Evolutionary conservation across 2,113 vertebrate species (phyloP), one percentile per base, ranked within the genome.

Genomic region (Trichechus manatus): DNA sequence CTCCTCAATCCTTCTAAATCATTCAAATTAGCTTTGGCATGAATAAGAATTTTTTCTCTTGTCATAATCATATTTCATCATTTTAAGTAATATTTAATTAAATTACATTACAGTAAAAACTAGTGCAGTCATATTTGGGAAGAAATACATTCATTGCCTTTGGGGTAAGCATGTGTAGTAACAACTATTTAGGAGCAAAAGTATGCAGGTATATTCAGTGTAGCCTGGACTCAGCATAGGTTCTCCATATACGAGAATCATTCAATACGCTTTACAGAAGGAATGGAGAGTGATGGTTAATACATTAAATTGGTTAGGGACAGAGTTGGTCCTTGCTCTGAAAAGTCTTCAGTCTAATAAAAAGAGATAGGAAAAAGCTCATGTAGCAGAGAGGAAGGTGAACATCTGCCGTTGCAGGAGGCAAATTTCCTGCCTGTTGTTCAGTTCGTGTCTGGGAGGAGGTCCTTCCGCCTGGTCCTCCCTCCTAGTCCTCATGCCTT

Each of bases 21-120:
- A 7, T 72, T 88, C 50, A 63, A 44, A 93, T 84, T 77, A 29
- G 19, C 70, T 95, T 70, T 93, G 87, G 87, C 74, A 72, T 36
- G 31, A 92, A 27, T 70, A 94, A 94, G 13, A 92, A 23, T 77
- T 74, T 17, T 84, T 91, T 70, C 25, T 59, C 39, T 81, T 87
- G 85, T 53, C n/a, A 53, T 77, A 78, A 44, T 5, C 6, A 0
- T 85, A 56, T 56, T 64, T 94, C 39, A 81, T 84, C 36, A 56
- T 5, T 23, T 91, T 87, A 93, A 92, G 64, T 74, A 82, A 50
- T 77, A 84, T 53, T 75, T 93, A 72, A 92, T 94, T 87, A 50
- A 90, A 82, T 92, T 75, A 59, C 20, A 50, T 80, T 64, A 66
- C 3, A 85, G 9, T 64, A 31, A 53, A 75, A 93, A 33, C 59